Evolutionary conservation across 2,797 vertebrate genomes (phyloP).

Genomic region (Characodon lateralis): DNA sequence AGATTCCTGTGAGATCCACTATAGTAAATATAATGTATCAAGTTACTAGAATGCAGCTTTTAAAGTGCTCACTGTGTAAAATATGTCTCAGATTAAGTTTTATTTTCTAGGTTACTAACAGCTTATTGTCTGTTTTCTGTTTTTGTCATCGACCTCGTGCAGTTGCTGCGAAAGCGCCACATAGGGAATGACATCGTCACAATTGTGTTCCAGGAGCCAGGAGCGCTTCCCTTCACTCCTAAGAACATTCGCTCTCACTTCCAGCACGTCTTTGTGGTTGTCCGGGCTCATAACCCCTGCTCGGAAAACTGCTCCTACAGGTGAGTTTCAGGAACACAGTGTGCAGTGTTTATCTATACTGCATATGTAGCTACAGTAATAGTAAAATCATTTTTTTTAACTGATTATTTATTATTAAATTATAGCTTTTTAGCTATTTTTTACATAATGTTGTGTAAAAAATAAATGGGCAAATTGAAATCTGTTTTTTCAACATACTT

Average conservation of each 20-base stretch:
- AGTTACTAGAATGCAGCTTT: background rate
- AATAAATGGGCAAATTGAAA: too few relatives aligned
- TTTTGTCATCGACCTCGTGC: conserved; percentile 9
- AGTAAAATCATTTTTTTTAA: background rate
- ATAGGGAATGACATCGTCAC: conserved; percentile 98
- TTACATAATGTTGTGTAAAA: too few relatives aligned
- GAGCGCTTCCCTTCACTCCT: conserved; percentile 94
- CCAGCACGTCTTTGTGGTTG: conserved; percentile 96
- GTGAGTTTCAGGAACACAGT: conserved; percentile 67
- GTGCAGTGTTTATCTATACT: background rate
- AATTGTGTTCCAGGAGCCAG: conserved; percentile 97
- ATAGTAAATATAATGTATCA: background rate
- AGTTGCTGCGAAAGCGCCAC: conserved; percentile 95
- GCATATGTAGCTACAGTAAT: background rate
- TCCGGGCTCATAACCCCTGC: conserved; percentile 89
- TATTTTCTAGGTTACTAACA: background rate
- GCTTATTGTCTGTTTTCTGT: background rate
- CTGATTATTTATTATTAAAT: background rate
- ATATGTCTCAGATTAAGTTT: background rate
- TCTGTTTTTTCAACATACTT: too few relatives aligned
- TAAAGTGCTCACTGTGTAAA: background rate
- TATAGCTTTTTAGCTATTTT: background rate
- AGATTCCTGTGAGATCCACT: background rate
- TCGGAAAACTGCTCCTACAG: conserved; percentile 94
- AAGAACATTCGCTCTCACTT: conserved; percentile 99